Evolutionary conservation across 2,113 vertebrate species (phyloP).

Genomic region (Probosciger aterrimus): DNA sequence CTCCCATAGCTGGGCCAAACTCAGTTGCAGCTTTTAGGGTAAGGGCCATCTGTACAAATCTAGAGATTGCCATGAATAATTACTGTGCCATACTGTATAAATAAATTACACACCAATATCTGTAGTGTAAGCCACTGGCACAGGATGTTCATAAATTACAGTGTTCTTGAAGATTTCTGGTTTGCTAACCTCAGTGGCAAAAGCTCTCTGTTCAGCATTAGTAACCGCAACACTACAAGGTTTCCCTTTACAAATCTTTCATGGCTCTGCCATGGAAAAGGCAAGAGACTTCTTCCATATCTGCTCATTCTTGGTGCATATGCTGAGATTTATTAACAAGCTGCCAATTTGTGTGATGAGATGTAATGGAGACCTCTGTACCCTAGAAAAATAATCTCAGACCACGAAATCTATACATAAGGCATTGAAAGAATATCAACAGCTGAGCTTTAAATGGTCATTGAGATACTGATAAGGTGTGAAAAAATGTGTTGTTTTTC

Average conservation of each 20-base stretch:
- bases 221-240: background rate
- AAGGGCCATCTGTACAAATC: background rate
- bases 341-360: background rate
- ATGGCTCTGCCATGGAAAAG: background rate
- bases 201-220: background rate
- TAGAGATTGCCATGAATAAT: background rate
- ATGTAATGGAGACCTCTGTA: background rate
- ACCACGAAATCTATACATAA: background rate
- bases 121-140: background rate
- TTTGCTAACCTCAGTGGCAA: background rate
- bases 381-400: conserved; percentile 1
- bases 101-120: conserved; percentile 9
- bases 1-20: background rate
- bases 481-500: background rate
- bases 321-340: conserved; percentile 25
- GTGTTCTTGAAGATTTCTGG: background rate
- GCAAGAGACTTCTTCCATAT: background rate
- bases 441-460: conserved; percentile 6
- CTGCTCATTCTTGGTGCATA: background rate
- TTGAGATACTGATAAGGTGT: background rate
- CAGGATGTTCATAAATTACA: background rate
- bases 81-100: background rate
- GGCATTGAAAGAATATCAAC: background rate
- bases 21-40: background rate
- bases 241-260: background rate